Evolutionary conservation across 1,140 invertebrate species (phyloP), one percentile per base, ranked within the genome.

Genomic region (Vanessa atalanta): DNA sequence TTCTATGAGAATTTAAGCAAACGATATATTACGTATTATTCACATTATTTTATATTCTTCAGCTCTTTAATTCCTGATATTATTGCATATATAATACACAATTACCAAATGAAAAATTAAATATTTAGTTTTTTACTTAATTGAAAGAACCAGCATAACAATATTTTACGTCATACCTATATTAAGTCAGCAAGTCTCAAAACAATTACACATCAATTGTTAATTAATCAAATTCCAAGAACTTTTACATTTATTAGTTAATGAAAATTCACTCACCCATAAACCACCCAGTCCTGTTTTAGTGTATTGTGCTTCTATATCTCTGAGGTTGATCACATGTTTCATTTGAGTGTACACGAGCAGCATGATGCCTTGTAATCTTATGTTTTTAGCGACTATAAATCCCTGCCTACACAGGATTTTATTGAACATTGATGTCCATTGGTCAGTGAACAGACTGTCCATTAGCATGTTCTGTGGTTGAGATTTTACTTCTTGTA

Each of bases 401-500:
- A 96, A 98, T 50, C 96, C 94, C 84, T 95, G 94, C 9, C 93
- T 87, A 55, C 95, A 94, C 15, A 98, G 91, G 57, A 95, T 88
- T 74, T 96, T 95, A 81, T 95, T 97, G 65, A 96, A 95, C 60
- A 94, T 93, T 82, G 95, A 94, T 20, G 97, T 97, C 97, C 97
- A 98, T 7, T 96, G 95, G 92, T 98, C 97, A 79, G 96, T 95
- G 88, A 97, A 96, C 48, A 98, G 86, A 15, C 96, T 94, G 76
- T 97, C 96, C 85, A 96, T 93, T 23, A 98, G 84, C 83, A 97
- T 95, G 89, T 97, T 97, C 83, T 97, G 96, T 9, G 97, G 97
- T 80, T 97, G 96, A 3, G 96, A 95, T 87, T 97, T 98, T 0
- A 98, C 96, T 94, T 98, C 97, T 94, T 98, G 97, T 70, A 98